Conservation (phyloP, 2,113 vertebrate species). For the Rousettus leschenaultii region DNA sequence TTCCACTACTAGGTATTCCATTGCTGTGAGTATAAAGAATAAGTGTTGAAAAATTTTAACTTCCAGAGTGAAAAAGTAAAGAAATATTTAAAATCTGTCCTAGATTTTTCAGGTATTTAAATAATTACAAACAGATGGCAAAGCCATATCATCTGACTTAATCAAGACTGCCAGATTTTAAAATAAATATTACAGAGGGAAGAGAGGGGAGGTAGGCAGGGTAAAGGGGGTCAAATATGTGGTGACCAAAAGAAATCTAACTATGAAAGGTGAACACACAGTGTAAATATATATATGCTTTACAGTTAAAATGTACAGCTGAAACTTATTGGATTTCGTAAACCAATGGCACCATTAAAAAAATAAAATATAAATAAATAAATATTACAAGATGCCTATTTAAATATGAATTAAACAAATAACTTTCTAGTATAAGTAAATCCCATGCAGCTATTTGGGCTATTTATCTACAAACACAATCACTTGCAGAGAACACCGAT, state of each 20-base stretch:
- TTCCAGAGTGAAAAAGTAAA: background rate
- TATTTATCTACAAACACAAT: background rate
- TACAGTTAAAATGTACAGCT: no score
- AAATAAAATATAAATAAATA: background rate
- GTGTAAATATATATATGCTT: no score
- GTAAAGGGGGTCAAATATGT: no score
- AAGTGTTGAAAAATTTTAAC: constrained; percentile 10
- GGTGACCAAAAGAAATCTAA: no score
- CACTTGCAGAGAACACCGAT: background rate
- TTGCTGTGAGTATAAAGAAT: background rate
- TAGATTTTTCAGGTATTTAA: background rate
- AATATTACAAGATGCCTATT: background rate
- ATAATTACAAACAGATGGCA: background rate
- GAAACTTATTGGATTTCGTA: no score
- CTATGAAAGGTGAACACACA: no score
- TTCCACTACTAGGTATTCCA: background rate
- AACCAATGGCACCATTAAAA: no score
- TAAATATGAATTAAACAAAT: constrained; percentile 28
- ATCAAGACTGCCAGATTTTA: constrained; percentile 25
- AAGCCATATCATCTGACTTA: background rate
- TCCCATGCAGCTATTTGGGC: background rate
- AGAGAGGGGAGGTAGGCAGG: no score
- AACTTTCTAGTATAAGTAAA: background rate
- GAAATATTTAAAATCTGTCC: constrained; percentile 18
- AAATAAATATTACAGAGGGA: background rate